A percentile compares a stretch with the other conserved stretches of the same genome.
Conservation (phyloP, 1,140 invertebrate species). For the Elymnias hypermnestra region DNA sequence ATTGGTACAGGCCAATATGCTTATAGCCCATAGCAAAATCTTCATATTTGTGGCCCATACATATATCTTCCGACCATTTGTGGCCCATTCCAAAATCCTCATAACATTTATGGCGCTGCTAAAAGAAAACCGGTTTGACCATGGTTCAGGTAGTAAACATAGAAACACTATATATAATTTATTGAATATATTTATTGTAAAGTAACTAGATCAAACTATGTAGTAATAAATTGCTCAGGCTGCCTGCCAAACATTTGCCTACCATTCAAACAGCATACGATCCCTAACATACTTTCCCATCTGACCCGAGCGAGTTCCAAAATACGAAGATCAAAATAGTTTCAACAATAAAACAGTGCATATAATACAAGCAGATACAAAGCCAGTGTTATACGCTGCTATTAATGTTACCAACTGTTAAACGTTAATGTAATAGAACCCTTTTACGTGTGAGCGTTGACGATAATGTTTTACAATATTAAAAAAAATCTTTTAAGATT, state of each 20-base stretch:
- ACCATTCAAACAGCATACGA: conserved; percentile 31
- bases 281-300: conserved; percentile 33
- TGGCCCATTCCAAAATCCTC: no score
- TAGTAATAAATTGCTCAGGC: conserved; percentile 60
- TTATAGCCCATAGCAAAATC: no score
- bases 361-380: conserved; percentile 47
- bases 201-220: conserved; percentile 54
- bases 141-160: neutral
- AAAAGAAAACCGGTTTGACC: neutral
- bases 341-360: conserved; percentile 55
- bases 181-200: conserved; percentile 54
- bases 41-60: no score
- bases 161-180: neutral
- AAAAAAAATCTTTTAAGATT: no score
- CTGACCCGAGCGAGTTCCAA: conserved; percentile 48
- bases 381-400: conserved; percentile 22
- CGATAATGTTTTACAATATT: no score
- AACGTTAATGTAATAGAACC: no score
- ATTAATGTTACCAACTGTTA: no score
- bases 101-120: no score
- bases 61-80: no score
- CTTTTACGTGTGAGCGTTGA: no score
- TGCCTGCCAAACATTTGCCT: conserved; percentile 39
- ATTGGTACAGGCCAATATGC: no score
- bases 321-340: conserved; percentile 54